Evolutionary conservation across 64 coral and sea anemone species (phyloP).

Genomic region (Exaiptasia diaphana): DNA sequence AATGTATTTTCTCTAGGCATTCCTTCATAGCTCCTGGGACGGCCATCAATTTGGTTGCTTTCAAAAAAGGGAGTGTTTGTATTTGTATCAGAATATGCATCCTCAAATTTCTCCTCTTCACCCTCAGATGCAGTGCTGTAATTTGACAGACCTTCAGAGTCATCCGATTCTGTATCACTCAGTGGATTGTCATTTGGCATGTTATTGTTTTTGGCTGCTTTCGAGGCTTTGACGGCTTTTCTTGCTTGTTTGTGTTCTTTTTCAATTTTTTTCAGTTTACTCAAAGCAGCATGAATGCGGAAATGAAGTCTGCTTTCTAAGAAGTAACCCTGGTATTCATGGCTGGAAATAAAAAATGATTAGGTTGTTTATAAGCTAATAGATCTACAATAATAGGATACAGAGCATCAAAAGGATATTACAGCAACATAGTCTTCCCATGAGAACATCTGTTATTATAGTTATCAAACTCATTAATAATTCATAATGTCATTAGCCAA

Average conservation of each 20-base stretch:
- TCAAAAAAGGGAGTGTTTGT: too few species aligned
- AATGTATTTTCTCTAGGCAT: too few species aligned
- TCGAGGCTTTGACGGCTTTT: background rate
- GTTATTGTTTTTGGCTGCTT: conserved; percentile 13
- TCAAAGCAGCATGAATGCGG: conserved; percentile 77
- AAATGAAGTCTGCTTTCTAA: conserved; percentile 89
- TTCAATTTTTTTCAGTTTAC: conserved; percentile 63
- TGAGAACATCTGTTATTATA: too few species aligned
- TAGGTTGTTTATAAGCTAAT: background rate
- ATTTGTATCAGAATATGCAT: background rate
- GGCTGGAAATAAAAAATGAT: conserved; percentile 38
- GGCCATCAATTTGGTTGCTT: too few species aligned
- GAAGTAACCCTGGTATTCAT: conserved; percentile 82
- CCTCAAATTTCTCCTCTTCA: background rate
- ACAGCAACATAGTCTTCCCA: background rate
- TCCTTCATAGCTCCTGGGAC: too few species aligned
- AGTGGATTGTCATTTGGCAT: background rate
- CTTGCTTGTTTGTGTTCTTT: conserved; percentile 33
- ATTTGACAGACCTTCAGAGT: background rate
- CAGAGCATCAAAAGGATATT: background rate
- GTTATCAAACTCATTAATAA: too few species aligned
- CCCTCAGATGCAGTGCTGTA: conserved; percentile 31
- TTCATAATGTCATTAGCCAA: too few species aligned
- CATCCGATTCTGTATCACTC: background rate
- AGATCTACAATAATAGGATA: background rate